Conservation (phyloP, 1,140 invertebrate species). For the Euura saliciscinereae region DNA sequence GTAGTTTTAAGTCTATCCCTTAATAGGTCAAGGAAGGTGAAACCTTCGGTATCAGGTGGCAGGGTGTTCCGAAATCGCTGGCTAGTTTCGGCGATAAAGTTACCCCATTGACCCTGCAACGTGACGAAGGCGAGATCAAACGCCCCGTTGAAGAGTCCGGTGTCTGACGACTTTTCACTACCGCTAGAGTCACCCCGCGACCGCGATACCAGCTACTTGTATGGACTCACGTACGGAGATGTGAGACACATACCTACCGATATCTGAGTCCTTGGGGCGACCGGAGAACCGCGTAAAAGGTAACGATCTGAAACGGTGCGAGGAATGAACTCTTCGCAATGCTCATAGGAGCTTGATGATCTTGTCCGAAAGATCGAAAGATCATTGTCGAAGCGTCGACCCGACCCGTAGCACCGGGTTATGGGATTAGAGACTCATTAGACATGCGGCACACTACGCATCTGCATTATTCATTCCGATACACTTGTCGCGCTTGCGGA, state of each 20-base stretch:
- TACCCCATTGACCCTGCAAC: no score
- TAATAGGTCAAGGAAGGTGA: no score
- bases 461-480: not conserved
- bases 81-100: no score
- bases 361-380: not conserved
- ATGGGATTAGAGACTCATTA: not conserved
- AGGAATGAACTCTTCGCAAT: not conserved
- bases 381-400: not conserved
- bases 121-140: no score
- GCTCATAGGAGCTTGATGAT: not conserved
- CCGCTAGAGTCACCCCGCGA: slow-evolving; percentile 2
- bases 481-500: not conserved
- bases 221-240: not conserved
- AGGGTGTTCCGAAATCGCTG: no score
- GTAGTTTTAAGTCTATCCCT: no score
- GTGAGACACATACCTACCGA: not conserved
- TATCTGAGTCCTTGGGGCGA: not conserved
- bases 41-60: no score
- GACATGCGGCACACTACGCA: not conserved
- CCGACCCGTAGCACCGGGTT: no score
- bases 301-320: not conserved
- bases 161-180: slow-evolving; percentile 1
- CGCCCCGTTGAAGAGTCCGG: not conserved
- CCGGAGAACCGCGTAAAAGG: not conserved
- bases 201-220: not conserved